A percentile compares a stretch with the other conserved stretches of the same genome.
Evolutionary conservation across 1,140 invertebrate species (phyloP).

Genomic region (Diorhabda sublineata): DNA sequence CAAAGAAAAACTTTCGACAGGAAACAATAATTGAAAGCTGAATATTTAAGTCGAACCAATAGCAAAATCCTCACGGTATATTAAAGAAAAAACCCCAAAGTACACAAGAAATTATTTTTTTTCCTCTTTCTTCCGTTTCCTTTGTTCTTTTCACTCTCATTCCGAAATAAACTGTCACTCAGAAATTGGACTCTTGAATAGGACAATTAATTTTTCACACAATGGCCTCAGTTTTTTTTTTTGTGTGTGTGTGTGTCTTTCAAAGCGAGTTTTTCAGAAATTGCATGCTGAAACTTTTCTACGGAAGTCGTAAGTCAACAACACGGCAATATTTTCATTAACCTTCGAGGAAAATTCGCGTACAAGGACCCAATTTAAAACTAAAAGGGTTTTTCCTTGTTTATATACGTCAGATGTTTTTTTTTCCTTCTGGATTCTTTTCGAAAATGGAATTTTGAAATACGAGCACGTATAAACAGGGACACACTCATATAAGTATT

Average conservation of each 20-base stretch:
- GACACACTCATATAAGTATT: too few species aligned
- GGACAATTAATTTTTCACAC: background rate
- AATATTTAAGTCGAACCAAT: too few species aligned
- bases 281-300: background rate
- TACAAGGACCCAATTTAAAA: too few species aligned
- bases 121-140: background rate
- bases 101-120: slow-evolving; percentile 9
- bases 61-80: too few species aligned
- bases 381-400: too few species aligned
- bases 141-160: background rate
- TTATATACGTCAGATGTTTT: too few species aligned
- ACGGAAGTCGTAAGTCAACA: slow-evolving; percentile 1
- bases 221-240: background rate
- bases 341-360: background rate
- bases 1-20: too few species aligned
- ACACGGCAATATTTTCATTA: background rate
- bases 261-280: background rate
- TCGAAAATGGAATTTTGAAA: too few species aligned
- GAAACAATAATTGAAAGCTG: too few species aligned
- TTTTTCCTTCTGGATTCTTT: too few species aligned
- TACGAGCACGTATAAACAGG: too few species aligned
- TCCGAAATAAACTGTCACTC: background rate
- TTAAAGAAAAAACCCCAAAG: too few species aligned
- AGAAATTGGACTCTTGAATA: background rate
- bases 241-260: background rate